These are phyloP conservation scores for Suillia variegata DNA, from an alignment of 2,888 invertebrate genomes.

Conservation along the genomic window DNA sequence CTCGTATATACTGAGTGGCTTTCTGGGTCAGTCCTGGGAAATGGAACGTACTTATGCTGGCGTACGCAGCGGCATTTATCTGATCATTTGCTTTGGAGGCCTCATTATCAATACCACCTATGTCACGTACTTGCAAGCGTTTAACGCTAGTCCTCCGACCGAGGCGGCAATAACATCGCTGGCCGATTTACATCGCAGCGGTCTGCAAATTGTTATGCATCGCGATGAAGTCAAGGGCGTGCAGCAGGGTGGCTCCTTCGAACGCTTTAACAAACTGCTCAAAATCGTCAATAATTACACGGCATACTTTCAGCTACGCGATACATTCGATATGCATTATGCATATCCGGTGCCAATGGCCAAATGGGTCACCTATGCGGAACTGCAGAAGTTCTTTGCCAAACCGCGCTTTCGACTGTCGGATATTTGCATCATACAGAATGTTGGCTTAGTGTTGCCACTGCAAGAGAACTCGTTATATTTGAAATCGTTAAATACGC, in stretches of 20 bases:
- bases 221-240: neutral
- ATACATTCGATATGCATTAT: constrained; percentile 26
- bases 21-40: constrained; percentile 28
- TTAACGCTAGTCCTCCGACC: constrained; percentile 28
- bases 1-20: constrained; percentile 25
- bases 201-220: constrained; percentile 19
- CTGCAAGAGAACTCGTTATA: constrained; percentile 28
- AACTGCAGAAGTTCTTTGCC: constrained; percentile 31
- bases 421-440: constrained; percentile 25
- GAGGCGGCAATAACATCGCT: constrained; percentile 16
- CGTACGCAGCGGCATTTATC: constrained; percentile 26
- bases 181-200: constrained; percentile 21
- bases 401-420: constrained; percentile 29
- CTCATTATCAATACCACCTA: constrained; percentile 33
- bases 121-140: constrained; percentile 31
- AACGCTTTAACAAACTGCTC: neutral
- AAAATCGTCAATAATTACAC: constrained; percentile 4
- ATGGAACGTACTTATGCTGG: constrained; percentile 20
- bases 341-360: constrained; percentile 29
- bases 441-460: constrained; percentile 23
- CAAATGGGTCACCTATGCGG: constrained; percentile 25
- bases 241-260: too few relatives aligned
- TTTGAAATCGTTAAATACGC: constrained; percentile 21
- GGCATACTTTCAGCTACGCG: constrained; percentile 21
- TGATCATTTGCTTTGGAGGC: constrained; percentile 30